Percentiles rank a stretch among this genome's conserved stretches.
These are phyloP conservation scores for Lithophane leautieri DNA, from an alignment of 2,888 invertebrate species.

Conservation along the genomic window DNA sequence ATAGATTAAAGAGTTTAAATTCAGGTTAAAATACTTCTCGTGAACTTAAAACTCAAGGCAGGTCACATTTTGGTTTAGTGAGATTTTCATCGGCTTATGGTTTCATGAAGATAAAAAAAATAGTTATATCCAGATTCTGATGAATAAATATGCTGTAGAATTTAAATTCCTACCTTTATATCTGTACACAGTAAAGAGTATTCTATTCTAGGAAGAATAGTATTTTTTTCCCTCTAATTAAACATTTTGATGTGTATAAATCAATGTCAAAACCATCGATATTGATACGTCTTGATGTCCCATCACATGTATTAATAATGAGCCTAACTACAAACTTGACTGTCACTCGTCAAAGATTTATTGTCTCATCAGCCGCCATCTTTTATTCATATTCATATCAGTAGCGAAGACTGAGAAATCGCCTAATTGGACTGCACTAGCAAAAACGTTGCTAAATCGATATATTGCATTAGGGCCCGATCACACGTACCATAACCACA, in stretches of 20 bases:
- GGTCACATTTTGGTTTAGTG: not conserved
- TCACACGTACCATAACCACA: not conserved
- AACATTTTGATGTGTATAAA: not conserved
- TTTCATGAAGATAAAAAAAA: not conserved
- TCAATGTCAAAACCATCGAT: conserved; percentile 17
- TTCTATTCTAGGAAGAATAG: not conserved
- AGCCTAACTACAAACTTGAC: conserved; percentile 62
- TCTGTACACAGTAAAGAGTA: not conserved
- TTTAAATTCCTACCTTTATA: not conserved
- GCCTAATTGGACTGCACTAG: conserved; percentile 73
- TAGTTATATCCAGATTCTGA: not conserved
- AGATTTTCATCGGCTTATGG: not conserved
- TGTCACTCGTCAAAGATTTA: conserved; percentile 78
- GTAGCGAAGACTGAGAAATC: conserved; percentile 65
- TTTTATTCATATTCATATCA: conserved; percentile 82
- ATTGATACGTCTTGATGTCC: conserved; percentile 43
- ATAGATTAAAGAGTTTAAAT: no score
- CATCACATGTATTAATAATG: conserved; percentile 55
- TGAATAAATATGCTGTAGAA: not conserved
- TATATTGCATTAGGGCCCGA: conserved; percentile 55
- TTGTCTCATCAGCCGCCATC: conserved; percentile 76
- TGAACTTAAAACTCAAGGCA: not conserved
- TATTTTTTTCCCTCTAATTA: not conserved
- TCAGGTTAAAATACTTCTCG: no score
- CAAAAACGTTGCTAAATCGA: conserved; percentile 70